Evolutionary conservation across 2,797 vertebrate species (phyloP).

Genomic region (Myotis findleyi): DNA sequence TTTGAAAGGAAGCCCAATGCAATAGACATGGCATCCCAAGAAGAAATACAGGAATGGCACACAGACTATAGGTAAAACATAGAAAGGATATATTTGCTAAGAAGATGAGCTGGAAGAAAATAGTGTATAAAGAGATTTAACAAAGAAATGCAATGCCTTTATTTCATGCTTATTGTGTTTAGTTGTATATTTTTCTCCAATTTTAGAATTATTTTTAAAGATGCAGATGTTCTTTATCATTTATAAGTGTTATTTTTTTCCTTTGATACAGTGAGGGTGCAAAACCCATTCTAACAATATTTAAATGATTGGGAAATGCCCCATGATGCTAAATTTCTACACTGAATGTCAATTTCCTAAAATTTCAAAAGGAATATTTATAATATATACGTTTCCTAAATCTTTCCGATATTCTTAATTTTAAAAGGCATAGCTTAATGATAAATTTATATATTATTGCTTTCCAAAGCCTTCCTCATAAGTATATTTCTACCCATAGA

Average conservation of each 20-base stretch:
- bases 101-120: background rate
- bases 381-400: background rate
- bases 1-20: background rate
- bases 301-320: background rate
- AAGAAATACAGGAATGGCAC: background rate
- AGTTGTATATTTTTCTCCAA: background rate
- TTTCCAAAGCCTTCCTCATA: background rate
- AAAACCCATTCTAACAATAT: background rate
- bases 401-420: background rate
- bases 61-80: background rate
- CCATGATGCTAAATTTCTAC: background rate
- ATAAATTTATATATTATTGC: background rate
- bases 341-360: background rate
- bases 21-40: background rate
- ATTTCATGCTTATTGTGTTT: background rate
- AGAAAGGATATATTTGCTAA: background rate
- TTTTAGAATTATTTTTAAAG: conserved; percentile 29
- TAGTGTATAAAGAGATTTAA: background rate
- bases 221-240: background rate
- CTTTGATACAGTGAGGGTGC: background rate
- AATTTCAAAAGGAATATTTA: background rate
- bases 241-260: background rate
- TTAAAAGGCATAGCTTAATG: conserved; percentile 49
- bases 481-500: conserved; percentile 24
- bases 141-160: background rate